These are phyloP conservation scores for Fukomys damarensis DNA, from an alignment of 2,113 vertebrate genomes.

Conservation along the genomic window DNA sequence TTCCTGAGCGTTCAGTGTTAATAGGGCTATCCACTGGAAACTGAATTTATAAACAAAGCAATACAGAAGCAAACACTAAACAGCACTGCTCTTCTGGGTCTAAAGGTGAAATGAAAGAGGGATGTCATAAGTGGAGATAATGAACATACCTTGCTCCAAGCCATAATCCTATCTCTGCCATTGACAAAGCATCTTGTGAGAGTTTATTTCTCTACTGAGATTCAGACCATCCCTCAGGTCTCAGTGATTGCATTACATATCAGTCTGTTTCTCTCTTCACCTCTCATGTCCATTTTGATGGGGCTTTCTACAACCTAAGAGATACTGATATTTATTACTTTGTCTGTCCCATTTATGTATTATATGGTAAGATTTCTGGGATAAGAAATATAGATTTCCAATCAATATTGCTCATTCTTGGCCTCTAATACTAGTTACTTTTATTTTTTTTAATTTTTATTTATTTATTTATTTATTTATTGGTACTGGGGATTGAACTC, in stretches of 20 bases:
- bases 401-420: neutral
- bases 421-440: neutral
- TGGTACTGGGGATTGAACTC: no score
- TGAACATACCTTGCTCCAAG: neutral
- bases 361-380: neutral
- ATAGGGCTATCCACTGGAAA: neutral
- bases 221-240: neutral
- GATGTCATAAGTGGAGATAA: neutral
- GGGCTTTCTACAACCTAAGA: accelerated
- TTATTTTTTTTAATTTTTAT: no score
- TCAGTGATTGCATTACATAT: accelerated
- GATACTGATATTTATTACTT: neutral
- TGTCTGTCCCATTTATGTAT: accelerated
- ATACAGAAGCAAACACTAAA: neutral
- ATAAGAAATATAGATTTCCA: neutral
- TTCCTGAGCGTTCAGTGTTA: neutral
- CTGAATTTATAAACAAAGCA: slow-evolving; percentile 19
- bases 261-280: neutral
- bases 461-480: no score
- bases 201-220: neutral
- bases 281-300: neutral
- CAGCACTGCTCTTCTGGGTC: neutral
- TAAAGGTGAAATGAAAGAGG: neutral
- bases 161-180: neutral
- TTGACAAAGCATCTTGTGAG: neutral